Percentiles rank a stretch among this genome's conserved stretches.
Conservation (phyloP, 2,888 invertebrate genomes). For the Drosophila multiciliata region DNA sequence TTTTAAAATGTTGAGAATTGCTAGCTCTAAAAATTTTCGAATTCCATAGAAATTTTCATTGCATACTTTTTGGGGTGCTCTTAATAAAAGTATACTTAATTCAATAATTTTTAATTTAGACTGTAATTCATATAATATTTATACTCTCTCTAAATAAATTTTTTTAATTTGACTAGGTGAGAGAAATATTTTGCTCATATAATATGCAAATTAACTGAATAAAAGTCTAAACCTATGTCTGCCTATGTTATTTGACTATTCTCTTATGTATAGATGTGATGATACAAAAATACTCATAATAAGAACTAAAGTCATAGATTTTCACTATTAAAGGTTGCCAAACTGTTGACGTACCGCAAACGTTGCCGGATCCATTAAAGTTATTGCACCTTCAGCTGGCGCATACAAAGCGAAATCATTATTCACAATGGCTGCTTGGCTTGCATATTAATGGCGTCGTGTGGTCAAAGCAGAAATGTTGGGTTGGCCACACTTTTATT, state of each 20-base stretch:
- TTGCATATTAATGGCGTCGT: conserved; percentile 34
- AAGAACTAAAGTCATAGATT: not conserved
- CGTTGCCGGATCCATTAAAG: not conserved
- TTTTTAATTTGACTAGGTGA: not conserved
- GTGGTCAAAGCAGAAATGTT: not conserved
- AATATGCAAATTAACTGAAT: not conserved
- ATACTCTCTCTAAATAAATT: not conserved
- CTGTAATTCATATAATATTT: not conserved
- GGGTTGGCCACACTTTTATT: not conserved
- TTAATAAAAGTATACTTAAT: not conserved
- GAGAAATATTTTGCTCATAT: not conserved
- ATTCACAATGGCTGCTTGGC: conserved; percentile 13
- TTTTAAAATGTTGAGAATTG: no score
- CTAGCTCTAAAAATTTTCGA: not conserved
- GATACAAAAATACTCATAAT: not conserved
- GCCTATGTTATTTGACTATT: not conserved
- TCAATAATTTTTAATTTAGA: not conserved
- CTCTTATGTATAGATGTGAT: not conserved
- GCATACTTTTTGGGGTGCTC: not conserved
- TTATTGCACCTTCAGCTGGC: not conserved
- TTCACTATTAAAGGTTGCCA: not conserved
- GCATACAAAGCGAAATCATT: conserved; percentile 13
- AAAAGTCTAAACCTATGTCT: not conserved
- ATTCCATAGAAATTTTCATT: not conserved
- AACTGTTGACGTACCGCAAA: not conserved